Evolutionary conservation across 2,888 invertebrate species (phyloP).

Genomic region (Synergus gifuensis): DNA sequence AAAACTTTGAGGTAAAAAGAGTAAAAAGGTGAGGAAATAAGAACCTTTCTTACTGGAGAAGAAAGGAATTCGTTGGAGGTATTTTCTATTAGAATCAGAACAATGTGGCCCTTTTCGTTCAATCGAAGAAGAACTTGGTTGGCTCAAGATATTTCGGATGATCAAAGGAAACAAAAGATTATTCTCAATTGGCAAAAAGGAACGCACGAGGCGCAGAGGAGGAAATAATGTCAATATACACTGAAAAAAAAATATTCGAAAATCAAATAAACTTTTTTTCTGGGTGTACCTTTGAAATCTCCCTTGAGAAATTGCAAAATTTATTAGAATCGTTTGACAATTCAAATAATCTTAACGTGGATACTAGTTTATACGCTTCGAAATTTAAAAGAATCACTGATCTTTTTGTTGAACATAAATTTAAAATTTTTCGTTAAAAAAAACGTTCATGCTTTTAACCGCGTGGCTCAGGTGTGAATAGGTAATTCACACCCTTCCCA

Average conservation of each 20-base stretch:
- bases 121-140: background rate
- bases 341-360: background rate
- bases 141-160: conserved; percentile 2
- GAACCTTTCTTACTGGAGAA: background rate
- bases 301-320: background rate
- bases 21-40: background rate
- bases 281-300: background rate
- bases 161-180: background rate
- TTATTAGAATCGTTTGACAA: background rate
- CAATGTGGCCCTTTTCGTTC: conserved; percentile 1
- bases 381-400: background rate
- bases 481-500: background rate
- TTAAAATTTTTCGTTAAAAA: background rate
- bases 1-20: background rate
- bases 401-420: background rate
- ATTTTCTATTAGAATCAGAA: background rate
- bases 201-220: background rate
- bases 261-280: too few relatives aligned
- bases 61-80: background rate
- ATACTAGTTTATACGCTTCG: background rate
- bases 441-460: background rate
- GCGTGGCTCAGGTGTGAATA: background rate
- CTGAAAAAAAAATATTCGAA: too few relatives aligned
- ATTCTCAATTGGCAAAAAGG: background rate
- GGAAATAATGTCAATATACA: background rate